A percentile compares a stretch with the other conserved stretches of the same genome.
phyloP scores from a whole-genome alignment of 1,140 invertebrate species.

The Gonatopus flavifemur region DNA sequence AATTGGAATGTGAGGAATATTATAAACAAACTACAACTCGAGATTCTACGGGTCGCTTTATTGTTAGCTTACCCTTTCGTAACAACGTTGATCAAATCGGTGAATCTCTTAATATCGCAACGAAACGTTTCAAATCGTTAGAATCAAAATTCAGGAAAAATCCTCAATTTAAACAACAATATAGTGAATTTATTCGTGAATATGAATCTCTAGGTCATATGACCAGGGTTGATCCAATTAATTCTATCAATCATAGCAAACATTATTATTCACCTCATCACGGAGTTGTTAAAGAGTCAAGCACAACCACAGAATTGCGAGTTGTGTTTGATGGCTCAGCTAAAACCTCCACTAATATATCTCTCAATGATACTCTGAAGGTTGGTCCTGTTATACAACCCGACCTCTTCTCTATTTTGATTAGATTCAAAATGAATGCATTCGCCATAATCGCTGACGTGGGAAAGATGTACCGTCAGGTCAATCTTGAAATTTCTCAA shows the following conservation, averaged over 20 bases:
- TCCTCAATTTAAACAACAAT: slow-evolving; percentile 25
- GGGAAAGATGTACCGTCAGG: neutral
- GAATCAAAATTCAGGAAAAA: slow-evolving; percentile 20
- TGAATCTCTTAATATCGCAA: slow-evolving; percentile 15
- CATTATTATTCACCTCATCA: neutral
- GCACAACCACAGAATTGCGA: neutral
- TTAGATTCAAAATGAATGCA: neutral
- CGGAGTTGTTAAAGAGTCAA: neutral
- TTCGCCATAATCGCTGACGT: neutral
- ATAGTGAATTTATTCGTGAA: slow-evolving; percentile 39
- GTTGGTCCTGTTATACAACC: neutral
- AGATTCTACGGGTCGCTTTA: neutral
- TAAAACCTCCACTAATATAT: neutral
- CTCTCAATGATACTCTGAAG: slow-evolving; percentile 3
- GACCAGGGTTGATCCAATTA: slow-evolving; percentile 13
- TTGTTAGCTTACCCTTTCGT: slow-evolving; percentile 4
- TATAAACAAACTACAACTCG: neutral
- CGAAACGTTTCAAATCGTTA: slow-evolving; percentile 14
- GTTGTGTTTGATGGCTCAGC: slow-evolving; percentile 9
- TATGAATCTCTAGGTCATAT: slow-evolving; percentile 45
- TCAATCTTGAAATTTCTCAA: neutral
- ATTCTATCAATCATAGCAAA: neutral
- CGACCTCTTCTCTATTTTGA: neutral
- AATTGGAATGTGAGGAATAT: neutral
- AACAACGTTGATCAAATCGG: slow-evolving; percentile 11